Conservation (phyloP, 1,140 invertebrate genomes). For the Nasonia vitripennis region DNA sequence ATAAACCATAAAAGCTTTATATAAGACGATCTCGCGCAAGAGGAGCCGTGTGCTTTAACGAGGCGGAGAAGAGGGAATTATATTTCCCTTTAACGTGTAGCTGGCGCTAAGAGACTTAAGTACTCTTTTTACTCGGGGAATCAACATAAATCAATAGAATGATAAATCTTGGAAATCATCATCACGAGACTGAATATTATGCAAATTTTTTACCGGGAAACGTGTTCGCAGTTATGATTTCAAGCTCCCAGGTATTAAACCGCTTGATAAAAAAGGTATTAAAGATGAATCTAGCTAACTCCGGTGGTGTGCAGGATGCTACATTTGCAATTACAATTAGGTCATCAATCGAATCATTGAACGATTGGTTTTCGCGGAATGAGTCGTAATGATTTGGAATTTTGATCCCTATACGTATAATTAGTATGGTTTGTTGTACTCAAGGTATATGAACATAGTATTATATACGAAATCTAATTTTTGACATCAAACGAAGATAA, state of each 20-base stretch:
- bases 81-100: constrained; percentile 7
- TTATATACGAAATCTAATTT: no score
- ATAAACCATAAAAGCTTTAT: constrained; percentile 34
- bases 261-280: neutral
- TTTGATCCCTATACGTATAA: no score
- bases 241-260: neutral
- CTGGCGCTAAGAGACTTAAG: constrained; percentile 8
- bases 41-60: neutral
- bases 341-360: no score
- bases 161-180: constrained; percentile 8
- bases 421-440: no score
- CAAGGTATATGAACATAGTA: no score
- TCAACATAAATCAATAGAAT: constrained; percentile 37
- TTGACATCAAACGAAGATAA: no score
- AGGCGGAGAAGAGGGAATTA: neutral
- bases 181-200: neutral
- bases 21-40: neutral
- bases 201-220: neutral
- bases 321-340: no score
- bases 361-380: no score
- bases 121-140: constrained; percentile 16
- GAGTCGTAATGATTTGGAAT: no score
- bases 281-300: no score
- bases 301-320: no score
- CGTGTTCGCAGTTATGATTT: neutral